Evolutionary conservation across 2,113 vertebrate species (phyloP).

Genomic region (Gnathonemus longibarbis): DNA sequence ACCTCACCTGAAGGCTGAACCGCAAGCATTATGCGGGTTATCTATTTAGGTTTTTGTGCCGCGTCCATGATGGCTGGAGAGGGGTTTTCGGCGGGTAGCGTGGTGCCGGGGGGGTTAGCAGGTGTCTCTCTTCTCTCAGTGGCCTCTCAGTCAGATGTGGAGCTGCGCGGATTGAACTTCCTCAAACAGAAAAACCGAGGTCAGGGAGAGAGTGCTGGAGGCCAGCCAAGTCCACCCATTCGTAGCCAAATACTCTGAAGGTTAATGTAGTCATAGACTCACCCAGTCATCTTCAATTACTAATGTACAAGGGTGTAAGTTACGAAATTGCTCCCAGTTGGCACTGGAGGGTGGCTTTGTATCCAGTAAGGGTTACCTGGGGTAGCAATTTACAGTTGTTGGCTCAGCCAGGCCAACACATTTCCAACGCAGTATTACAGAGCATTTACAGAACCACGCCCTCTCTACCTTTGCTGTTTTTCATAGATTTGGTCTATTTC

Average conservation of each 20-base stretch:
- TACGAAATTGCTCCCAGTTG: slow-evolving; percentile 46
- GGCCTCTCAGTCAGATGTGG: slow-evolving; percentile 17
- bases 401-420: slow-evolving; percentile 19
- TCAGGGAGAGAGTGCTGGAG: slow-evolving; percentile 22
- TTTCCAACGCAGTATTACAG: slow-evolving; percentile 16
- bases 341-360: slow-evolving; percentile 22
- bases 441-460: neutral
- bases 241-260: slow-evolving; percentile 30
- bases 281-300: slow-evolving; percentile 41
- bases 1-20: neutral
- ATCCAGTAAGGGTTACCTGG: slow-evolving; percentile 18
- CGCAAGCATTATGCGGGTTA: neutral
- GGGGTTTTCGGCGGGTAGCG: neutral
- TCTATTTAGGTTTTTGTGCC: neutral
- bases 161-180: slow-evolving; percentile 10
- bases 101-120: slow-evolving; percentile 20
- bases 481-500: neutral
- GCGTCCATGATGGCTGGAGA: neutral
- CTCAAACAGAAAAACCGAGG: slow-evolving; percentile 3
- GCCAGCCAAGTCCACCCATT: slow-evolving; percentile 24
- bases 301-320: slow-evolving; percentile 36
- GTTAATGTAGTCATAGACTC: slow-evolving; percentile 36
- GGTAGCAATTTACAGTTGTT: slow-evolving; percentile 31
- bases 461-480: slow-evolving; percentile 1
- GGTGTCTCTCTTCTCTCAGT: slow-evolving; percentile 33